A percentile compares a stretch with the other conserved stretches of the same genome.
Conservation (phyloP, 2,888 invertebrate genomes). For the Leptopilina myrica region DNA sequence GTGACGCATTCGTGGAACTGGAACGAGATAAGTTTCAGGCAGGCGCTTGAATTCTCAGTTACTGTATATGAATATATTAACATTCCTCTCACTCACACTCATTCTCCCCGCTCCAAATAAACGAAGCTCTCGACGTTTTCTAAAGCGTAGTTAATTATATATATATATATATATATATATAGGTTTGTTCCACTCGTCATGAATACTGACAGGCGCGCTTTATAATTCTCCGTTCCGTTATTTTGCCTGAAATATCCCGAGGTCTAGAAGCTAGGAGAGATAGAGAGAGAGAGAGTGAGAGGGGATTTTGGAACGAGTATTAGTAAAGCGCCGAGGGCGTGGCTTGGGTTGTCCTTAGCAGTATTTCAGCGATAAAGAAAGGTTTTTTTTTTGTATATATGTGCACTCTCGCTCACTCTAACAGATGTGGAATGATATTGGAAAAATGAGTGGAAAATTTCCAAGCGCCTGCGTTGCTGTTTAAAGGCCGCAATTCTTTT, state of each 20-base stretch:
- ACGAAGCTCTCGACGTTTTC: background rate
- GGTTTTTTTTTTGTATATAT: background rate
- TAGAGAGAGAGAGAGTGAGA: background rate
- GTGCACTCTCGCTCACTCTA: background rate
- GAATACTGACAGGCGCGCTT: conserved; percentile 27
- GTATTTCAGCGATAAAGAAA: background rate
- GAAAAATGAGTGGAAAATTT: conserved; percentile 41
- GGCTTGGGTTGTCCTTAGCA: conserved; percentile 27
- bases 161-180: conserved; percentile 14
- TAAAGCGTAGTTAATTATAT: conserved; percentile 22
- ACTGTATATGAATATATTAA: conserved; percentile 7
- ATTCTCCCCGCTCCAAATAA: background rate
- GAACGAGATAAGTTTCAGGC: conserved; percentile 28
- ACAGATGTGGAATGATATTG: conserved; percentile 23
- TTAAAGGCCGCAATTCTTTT: background rate
- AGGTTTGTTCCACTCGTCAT: conserved; percentile 40
- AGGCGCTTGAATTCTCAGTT: conserved; percentile 28
- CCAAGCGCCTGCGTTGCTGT: conserved; percentile 35
- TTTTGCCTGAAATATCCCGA: conserved; percentile 32
- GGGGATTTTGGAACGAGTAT: too few relatives aligned
- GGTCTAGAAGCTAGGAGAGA: background rate
- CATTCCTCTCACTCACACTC: background rate
- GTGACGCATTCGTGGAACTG: background rate
- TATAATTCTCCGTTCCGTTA: conserved; percentile 39
- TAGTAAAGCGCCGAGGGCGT: conserved; percentile 3